Evolutionary conservation across 2,888 invertebrate genomes (phyloP).

Genomic region (Coelogynopora nodosa): DNA sequence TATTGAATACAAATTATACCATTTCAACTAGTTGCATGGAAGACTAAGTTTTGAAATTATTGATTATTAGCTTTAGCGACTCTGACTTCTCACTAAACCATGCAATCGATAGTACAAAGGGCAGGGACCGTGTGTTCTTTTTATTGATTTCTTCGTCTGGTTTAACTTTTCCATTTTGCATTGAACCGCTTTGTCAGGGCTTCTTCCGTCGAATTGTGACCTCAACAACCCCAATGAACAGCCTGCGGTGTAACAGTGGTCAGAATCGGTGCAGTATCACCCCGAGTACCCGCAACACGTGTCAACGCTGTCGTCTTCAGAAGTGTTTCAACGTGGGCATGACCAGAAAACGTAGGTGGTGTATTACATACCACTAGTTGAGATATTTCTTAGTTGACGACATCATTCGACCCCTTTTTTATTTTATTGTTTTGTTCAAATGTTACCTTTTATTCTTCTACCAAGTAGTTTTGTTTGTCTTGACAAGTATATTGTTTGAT

Average conservation of each 20-base stretch:
- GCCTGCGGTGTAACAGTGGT: not conserved
- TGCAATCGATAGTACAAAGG: too few species aligned
- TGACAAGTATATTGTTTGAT: too few species aligned
- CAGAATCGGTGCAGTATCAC: conserved; percentile 21
- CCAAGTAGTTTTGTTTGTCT: too few species aligned
- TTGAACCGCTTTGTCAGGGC: not conserved
- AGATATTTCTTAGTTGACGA: not conserved
- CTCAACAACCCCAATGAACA: not conserved
- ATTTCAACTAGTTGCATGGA: too few species aligned
- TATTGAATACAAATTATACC: too few species aligned
- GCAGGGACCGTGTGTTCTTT: too few species aligned
- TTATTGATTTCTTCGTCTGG: too few species aligned
- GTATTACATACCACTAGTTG: not conserved
- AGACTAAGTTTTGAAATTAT: too few species aligned
- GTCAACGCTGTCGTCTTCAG: conserved; percentile 33
- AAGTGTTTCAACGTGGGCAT: conserved; percentile 34
- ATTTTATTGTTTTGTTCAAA: not conserved
- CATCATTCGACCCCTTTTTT: not conserved
- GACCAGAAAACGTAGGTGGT: conserved; percentile 1
- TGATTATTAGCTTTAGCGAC: too few species aligned
- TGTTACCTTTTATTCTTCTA: too few species aligned
- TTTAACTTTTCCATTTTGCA: too few species aligned
- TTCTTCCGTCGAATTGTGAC: conserved; percentile 37
- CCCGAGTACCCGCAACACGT: conserved; percentile 29
- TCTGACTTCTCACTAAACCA: too few species aligned